Percentiles rank a stretch among this genome's conserved stretches.
Evolutionary conservation across 2,888 invertebrate species (phyloP).

Genomic region (Pachycephus smyrnensis): DNA sequence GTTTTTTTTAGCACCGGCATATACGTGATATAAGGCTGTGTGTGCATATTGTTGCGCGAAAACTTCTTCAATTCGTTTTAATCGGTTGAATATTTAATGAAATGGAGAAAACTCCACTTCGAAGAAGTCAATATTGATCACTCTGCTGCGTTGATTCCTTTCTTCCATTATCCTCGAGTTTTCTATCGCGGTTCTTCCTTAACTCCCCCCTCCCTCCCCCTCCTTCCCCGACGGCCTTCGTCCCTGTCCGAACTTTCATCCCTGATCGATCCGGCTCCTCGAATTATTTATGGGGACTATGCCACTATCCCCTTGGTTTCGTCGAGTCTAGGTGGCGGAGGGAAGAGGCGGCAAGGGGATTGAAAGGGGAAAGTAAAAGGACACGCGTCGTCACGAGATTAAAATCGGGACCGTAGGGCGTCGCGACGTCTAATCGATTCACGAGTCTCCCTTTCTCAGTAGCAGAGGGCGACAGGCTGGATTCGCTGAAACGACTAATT

Average conservation of each 20-base stretch:
- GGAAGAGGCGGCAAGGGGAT: background rate
- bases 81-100: background rate
- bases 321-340: background rate
- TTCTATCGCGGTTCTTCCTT: background rate
- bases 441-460: background rate
- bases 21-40: background rate
- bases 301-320: background rate
- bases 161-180: background rate
- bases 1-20: background rate
- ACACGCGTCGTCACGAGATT: background rate
- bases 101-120: background rate
- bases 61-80: background rate
- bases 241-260: background rate
- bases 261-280: background rate
- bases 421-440: conserved; percentile 6
- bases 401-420: background rate
- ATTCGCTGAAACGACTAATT: conserved; percentile 26
- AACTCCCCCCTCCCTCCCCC: too few species aligned
- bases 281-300: background rate
- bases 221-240: background rate
- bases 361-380: background rate
- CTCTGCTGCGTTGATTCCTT: background rate
- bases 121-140: background rate
- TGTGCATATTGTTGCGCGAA: background rate
- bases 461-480: conserved; percentile 2